Evolutionary conservation across 2,888 invertebrate genomes (phyloP), one percentile per base, ranked within the genome.

Genomic region (Trachelus stipa): DNA sequence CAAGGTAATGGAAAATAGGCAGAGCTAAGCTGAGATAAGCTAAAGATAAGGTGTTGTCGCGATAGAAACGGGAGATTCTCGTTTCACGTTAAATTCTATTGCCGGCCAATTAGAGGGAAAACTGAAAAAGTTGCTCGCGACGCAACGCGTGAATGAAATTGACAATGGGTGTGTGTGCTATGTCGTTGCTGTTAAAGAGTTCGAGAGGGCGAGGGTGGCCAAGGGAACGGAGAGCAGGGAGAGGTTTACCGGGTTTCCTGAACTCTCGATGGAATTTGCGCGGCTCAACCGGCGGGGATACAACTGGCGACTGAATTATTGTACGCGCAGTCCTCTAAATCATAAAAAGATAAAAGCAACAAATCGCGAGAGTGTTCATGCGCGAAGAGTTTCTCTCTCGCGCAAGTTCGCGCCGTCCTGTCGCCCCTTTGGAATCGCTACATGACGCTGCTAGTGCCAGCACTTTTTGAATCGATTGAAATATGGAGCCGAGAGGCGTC

Each of bases 401-500:
- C 75, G 77, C 74, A 75, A 76, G 68, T 69, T 40, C 56, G 75
- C 74, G 78, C 73, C 73, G 79, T 73, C 56, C 73, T 71, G 79
- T 73, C 77, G 77, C 69, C 73, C 74, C 40, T 74, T 77, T 73
- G 77, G 76, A 73, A 33, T 3, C 68, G 74, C 75, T 34, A 76
- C 76, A 77, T 74, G 56, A 40, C 40, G 80, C 80, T 30, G 71
- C 71, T 78, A 81, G 75, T 80, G 79, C 80, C 82, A 85, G 83
- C 81, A 81, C 82, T 88, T 88, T 87, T 86, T 83, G 83, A 87
- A 86, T 83, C 87, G 88, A 89, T 89, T 87, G 87, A 89, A 89
- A 89, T 89, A 87, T 88, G 84, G 87, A 85, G 83, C 81, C 82
- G 77, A 78, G 81, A 80, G 81, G 77, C 79, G 76, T 68, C 76